A percentile compares a stretch with the other conserved stretches of the same genome.
Evolutionary conservation across 2,113 vertebrate genomes (phyloP).

Genomic region (Ptyas mucosa): DNA sequence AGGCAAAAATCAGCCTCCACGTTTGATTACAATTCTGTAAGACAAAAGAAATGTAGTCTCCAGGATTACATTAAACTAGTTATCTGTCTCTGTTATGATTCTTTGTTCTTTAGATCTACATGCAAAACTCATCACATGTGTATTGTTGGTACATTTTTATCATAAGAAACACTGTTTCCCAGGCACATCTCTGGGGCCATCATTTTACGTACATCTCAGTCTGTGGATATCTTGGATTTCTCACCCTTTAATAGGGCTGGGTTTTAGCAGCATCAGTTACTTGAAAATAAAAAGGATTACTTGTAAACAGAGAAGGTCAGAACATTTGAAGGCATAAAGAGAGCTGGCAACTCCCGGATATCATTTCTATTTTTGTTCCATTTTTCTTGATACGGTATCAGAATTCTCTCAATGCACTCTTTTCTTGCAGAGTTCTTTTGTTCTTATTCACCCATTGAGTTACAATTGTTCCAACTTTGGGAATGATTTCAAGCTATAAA

Average conservation of each 20-base stretch:
- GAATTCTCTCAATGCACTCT: not conserved
- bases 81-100: not conserved
- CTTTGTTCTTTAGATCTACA: not conserved
- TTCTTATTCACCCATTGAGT: not conserved
- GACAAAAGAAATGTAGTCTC: not conserved
- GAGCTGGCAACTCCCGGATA: not conserved
- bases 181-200: not conserved
- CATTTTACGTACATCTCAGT: not conserved
- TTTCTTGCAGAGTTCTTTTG: not conserved
- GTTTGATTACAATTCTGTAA: not conserved
- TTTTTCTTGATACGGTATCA: not conserved
- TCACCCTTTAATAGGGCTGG: not conserved
- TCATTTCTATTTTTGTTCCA: not conserved
- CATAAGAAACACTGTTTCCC: not conserved
- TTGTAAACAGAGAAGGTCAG: not conserved
- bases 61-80: not conserved
- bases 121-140: not conserved
- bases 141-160: not conserved
- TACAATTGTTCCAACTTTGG: not conserved
- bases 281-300: not conserved
- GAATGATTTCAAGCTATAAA: not conserved
- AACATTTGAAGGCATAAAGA: not conserved
- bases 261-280: not conserved
- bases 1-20: not conserved
- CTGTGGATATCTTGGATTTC: not conserved